phyloP scores from a whole-genome alignment of 1,140 invertebrate species.

The Sesamia nonagrioides region DNA sequence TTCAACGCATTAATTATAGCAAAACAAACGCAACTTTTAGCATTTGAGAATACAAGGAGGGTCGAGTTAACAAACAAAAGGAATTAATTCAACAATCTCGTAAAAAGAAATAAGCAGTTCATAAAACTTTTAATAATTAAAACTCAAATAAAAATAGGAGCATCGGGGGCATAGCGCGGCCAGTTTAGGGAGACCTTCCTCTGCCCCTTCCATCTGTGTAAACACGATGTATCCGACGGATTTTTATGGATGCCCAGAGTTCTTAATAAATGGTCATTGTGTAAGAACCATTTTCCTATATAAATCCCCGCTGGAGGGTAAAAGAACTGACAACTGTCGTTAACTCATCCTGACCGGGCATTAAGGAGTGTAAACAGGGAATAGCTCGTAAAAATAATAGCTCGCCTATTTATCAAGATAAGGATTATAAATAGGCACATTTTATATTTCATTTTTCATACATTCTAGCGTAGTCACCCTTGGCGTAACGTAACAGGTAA shows the following conservation, averaged over 20 bases:
- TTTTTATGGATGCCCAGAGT: conserved; percentile 57
- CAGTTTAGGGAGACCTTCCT: conserved; percentile 60
- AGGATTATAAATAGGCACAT: conserved; percentile 42
- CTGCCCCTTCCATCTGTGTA: conserved; percentile 43
- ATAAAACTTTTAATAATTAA: conserved; percentile 87
- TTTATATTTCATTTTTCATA: conserved; percentile 41
- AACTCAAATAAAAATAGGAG: conserved; percentile 83
- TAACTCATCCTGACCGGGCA: conserved; percentile 75
- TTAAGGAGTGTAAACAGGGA: conserved; percentile 75
- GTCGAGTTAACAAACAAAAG: conserved; percentile 82
- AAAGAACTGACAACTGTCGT: conserved; percentile 81
- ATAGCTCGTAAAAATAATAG: conserved; percentile 73
- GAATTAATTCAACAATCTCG: conserved; percentile 84
- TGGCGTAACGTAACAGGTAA: neutral
- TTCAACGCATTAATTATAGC: conserved; percentile 39
- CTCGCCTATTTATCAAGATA: conserved; percentile 59
- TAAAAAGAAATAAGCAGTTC: conserved; percentile 86
- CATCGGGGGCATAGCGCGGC: conserved; percentile 61
- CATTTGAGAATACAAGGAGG: conserved; percentile 65
- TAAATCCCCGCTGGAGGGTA: conserved; percentile 71
- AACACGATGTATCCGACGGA: conserved; percentile 46
- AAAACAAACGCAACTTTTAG: conserved; percentile 60
- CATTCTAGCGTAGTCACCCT: neutral
- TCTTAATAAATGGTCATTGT: conserved; percentile 64
- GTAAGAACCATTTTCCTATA: conserved; percentile 64